phyloP scores from a whole-genome alignment of 1,140 invertebrate genomes.

The Drosophila leontia region DNA sequence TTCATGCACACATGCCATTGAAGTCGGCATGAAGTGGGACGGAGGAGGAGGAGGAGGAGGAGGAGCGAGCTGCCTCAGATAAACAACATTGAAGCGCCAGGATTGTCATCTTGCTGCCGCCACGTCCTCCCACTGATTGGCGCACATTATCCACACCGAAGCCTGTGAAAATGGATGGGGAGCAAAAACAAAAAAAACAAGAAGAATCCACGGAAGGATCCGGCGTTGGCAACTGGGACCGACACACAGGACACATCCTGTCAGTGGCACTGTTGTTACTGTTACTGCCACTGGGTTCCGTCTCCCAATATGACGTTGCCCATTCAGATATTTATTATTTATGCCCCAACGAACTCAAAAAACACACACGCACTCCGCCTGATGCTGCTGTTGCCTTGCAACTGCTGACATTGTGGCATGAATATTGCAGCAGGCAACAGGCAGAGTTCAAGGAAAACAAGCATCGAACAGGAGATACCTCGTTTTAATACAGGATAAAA shows the following conservation, averaged over 20 bases:
- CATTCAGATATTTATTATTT: constrained; percentile 49
- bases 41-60: not conserved
- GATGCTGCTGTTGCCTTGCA: constrained; percentile 19
- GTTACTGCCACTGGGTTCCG: constrained; percentile 26
- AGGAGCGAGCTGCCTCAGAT: not conserved
- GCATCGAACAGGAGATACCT: constrained; percentile 18
- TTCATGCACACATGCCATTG: constrained; percentile 58
- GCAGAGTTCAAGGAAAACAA: not conserved
- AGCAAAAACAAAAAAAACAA: constrained; percentile 39
- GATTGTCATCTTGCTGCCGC: constrained; percentile 32
- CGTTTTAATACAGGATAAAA: no score
- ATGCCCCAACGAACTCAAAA: constrained; percentile 38
- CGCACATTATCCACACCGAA: constrained; percentile 67
- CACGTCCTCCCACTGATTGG: constrained; percentile 56
- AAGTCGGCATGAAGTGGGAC: not conserved
- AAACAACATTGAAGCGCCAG: constrained; percentile 32
- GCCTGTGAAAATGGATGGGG: constrained; percentile 24
- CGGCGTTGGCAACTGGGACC: constrained; percentile 17
- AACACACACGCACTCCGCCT: constrained; percentile 14
- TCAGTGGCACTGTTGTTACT: constrained; percentile 3
- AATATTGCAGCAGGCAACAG: constrained; percentile 62
- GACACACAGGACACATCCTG: constrained; percentile 20
- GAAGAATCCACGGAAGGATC: constrained; percentile 7
- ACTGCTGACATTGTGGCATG: constrained; percentile 54
- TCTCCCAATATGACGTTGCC: constrained; percentile 64